phyloP scores from a whole-genome alignment of 1,140 invertebrate species.

The Neodiprion virginianus region DNA sequence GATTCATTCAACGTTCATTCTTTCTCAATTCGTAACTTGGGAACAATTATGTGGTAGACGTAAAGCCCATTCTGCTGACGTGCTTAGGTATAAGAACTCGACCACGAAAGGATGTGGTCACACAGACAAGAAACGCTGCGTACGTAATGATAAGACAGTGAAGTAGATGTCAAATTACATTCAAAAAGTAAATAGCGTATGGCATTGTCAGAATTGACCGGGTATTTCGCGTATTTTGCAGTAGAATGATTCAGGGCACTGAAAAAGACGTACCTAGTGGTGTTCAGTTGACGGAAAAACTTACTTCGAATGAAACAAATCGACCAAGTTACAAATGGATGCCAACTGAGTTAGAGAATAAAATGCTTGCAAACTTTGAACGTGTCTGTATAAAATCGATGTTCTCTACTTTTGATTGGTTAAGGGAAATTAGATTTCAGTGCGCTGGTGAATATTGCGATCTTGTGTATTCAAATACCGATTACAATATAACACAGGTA shows the following conservation, averaged over 20 bases:
- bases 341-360: constrained; percentile 24
- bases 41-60: too few relatives aligned
- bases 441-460: constrained; percentile 16
- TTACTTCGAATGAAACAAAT: neutral
- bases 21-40: too few relatives aligned
- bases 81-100: neutral
- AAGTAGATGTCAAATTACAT: neutral
- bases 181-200: neutral
- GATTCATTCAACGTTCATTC: too few relatives aligned
- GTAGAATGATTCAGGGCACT: neutral
- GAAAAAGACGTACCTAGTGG: neutral
- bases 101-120: neutral
- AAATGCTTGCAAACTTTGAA: constrained; percentile 27
- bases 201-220: neutral
- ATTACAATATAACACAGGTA: neutral
- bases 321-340: constrained; percentile 24
- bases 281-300: neutral
- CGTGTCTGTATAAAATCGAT: constrained; percentile 19
- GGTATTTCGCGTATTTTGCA: neutral
- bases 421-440: constrained; percentile 27
- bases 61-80: neutral
- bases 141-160: neutral
- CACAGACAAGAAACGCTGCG: neutral
- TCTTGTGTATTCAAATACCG: neutral
- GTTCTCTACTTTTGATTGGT: constrained; percentile 33